Evolutionary conservation across 2,797 vertebrate genomes (phyloP).

Genomic region (Novumbra hubbsi): DNA sequence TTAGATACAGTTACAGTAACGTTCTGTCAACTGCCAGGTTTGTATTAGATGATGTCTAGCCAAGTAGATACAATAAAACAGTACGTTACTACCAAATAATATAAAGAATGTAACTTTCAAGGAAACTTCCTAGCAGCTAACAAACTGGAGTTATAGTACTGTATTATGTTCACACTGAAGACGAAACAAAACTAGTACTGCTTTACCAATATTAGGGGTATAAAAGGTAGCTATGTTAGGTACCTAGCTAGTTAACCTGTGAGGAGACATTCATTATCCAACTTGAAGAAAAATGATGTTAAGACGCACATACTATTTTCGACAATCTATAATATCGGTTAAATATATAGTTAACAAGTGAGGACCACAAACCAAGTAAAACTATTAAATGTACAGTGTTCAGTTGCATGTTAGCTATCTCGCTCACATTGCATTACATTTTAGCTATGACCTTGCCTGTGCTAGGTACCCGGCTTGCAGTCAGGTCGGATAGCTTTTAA

Average conservation of each 20-base stretch:
- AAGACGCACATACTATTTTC: accelerated
- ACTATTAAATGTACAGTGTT: neutral
- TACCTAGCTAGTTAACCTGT: no score
- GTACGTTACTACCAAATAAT: no score
- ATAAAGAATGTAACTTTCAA: neutral
- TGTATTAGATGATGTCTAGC: no score
- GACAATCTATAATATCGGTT: neutral
- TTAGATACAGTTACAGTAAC: no score
- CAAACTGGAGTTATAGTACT: no score
- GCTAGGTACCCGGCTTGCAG: conserved; percentile 29
- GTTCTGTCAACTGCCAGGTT: no score
- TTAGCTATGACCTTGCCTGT: neutral
- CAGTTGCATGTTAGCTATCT: accelerated
- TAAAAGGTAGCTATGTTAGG: no score
- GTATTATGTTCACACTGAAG: neutral
- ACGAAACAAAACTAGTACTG: neutral
- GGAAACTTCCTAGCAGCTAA: neutral
- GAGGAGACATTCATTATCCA: no score
- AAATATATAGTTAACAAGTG: neutral
- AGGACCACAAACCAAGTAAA: neutral
- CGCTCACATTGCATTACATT: conserved; percentile 48
- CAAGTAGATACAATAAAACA: no score
- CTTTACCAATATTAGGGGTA: no score
- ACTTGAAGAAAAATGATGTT: no score
- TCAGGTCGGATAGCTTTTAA: neutral